A percentile compares a stretch with the other conserved stretches of the same genome.
Conservation (phyloP, 37 sponge, comb jelly and placozoan species). For the Crambe crambe region DNA sequence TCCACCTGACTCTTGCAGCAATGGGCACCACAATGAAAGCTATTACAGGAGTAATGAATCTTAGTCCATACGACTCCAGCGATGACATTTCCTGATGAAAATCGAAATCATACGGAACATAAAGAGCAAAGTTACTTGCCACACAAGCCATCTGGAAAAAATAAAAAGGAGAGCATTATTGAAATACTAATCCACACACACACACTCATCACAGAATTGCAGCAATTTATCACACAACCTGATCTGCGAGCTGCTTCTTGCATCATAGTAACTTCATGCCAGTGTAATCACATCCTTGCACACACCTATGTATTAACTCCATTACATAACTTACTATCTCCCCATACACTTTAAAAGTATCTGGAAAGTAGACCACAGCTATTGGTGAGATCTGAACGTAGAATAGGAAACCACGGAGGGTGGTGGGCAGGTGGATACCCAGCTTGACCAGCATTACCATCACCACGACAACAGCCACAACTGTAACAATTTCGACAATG, state of each 20-base stretch:
- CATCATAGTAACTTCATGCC: too few species aligned
- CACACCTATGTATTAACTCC: too few species aligned
- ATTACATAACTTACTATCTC: slow-evolving; percentile 8
- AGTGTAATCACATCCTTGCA: too few species aligned
- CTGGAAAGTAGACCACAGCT: slow-evolving; percentile 1
- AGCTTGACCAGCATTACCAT: slow-evolving; percentile 18
- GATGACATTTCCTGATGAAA: slow-evolving; percentile 18
- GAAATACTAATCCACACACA: too few species aligned
- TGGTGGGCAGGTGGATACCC: slow-evolving; percentile 11
- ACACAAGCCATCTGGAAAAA: slow-evolving; percentile 33
- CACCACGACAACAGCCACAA: neutral
- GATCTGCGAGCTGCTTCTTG: too few species aligned
- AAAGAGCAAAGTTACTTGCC: slow-evolving; percentile 20
- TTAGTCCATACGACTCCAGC: slow-evolving; percentile 41
- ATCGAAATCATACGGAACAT: slow-evolving; percentile 41
- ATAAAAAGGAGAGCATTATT: too few species aligned
- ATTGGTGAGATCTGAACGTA: slow-evolving; percentile 22
- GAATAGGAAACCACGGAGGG: slow-evolving; percentile 11
- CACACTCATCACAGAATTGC: neutral
- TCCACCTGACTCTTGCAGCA: slow-evolving; percentile 20
- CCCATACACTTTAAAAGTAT: neutral
- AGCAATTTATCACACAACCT: too few species aligned
- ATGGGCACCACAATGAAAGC: slow-evolving; percentile 29
- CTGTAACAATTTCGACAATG: neutral
- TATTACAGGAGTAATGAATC: slow-evolving; percentile 15